A percentile compares a stretch with the other conserved stretches of the same genome.
These are phyloP conservation scores for Rhinolophus sinicus DNA, from an alignment of 2,113 vertebrate genomes.

Conservation along the genomic window DNA sequence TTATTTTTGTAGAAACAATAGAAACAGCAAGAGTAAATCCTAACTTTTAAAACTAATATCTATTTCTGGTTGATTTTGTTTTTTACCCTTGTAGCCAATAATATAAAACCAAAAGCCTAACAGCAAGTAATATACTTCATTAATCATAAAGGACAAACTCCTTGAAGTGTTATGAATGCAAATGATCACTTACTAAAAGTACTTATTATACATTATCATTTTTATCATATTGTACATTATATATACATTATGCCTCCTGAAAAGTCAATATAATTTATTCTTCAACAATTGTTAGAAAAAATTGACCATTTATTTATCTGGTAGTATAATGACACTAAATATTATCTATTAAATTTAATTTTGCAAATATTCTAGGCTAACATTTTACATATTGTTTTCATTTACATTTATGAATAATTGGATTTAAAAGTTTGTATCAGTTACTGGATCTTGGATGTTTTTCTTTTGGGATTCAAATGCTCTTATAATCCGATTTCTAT, in stretches of 20 bases:
- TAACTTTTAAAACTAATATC: neutral
- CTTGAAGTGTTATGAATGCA: neutral
- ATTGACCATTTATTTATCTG: neutral
- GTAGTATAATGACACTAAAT: neutral
- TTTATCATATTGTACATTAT: no score
- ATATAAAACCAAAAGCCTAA: neutral
- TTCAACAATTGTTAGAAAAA: neutral
- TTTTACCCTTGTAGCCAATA: neutral
- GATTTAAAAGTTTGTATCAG: neutral
- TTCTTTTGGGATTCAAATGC: neutral
- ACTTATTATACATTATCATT: no score
- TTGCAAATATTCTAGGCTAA: neutral
- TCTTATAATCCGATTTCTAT: neutral
- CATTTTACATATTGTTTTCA: neutral
- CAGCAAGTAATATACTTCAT: neutral
- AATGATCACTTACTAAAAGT: neutral
- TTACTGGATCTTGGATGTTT: neutral
- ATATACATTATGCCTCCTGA: neutral
- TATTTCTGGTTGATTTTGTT: neutral
- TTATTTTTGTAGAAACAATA: neutral
- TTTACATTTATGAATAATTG: neutral
- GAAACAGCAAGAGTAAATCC: neutral
- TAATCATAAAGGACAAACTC: neutral
- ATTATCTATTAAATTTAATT: neutral
- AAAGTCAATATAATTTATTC: neutral